phyloP scores from a whole-genome alignment of 2,113 vertebrate species.

The Globicephala melas region DNA sequence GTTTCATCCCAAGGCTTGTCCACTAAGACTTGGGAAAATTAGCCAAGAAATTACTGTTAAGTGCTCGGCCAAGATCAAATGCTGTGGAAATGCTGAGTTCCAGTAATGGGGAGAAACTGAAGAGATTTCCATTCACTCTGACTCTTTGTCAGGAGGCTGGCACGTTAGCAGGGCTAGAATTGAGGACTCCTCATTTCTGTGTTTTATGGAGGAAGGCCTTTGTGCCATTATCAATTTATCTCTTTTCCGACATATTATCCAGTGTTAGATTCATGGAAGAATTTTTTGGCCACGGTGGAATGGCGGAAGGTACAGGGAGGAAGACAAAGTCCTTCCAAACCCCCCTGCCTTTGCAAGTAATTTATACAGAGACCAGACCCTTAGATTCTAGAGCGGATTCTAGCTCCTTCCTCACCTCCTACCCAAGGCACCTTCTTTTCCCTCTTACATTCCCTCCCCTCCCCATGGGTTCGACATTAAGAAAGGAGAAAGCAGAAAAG shows the following conservation, averaged over 20 bases:
- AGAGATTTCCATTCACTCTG: background rate
- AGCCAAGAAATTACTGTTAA: background rate
- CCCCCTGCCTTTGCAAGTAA: conserved; percentile 52
- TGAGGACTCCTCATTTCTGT: background rate
- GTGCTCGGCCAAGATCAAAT: background rate
- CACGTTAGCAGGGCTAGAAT: background rate
- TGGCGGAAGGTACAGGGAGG: background rate
- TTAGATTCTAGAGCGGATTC: background rate
- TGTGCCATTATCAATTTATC: background rate
- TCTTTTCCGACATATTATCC: background rate
- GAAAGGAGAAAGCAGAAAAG: conserved; percentile 51
- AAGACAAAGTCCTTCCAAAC: conserved; percentile 10
- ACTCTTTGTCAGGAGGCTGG: background rate
- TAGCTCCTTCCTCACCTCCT: conserved; percentile 29
- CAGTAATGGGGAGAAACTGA: background rate
- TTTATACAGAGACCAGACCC: background rate
- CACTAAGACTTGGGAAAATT: background rate
- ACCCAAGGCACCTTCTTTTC: background rate
- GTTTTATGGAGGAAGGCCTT: background rate
- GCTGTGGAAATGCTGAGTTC: background rate
- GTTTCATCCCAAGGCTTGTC: background rate
- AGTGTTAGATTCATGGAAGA: background rate
- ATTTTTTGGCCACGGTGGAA: background rate
- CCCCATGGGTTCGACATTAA: background rate
- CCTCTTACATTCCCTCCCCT: background rate